These are phyloP conservation scores for Podargus strigoides DNA, from an alignment of 2,797 vertebrate genomes.

Conservation along the genomic window DNA sequence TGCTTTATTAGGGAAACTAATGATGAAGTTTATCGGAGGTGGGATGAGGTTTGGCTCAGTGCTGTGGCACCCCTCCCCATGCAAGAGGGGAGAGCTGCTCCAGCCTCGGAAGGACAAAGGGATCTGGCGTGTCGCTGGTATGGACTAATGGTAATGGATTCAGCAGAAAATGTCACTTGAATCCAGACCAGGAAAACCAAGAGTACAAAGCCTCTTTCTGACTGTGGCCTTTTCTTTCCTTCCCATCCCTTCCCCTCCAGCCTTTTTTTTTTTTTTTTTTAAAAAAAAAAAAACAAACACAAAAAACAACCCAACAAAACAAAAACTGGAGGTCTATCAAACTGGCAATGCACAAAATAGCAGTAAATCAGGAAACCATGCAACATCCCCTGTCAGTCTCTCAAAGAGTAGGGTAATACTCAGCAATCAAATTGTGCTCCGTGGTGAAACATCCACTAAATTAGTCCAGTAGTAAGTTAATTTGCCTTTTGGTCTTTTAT, in stretches of 20 bases:
- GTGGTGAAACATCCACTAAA: neutral
- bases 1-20: slow-evolving; percentile 73
- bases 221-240: neutral
- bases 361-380: neutral
- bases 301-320: neutral
- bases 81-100: slow-evolving; percentile 63
- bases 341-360: neutral
- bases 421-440: neutral
- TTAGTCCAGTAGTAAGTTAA: neutral
- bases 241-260: neutral
- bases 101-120: slow-evolving; percentile 63
- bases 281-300: neutral
- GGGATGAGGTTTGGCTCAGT: slow-evolving; percentile 20
- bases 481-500: neutral
- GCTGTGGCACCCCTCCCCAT: neutral
- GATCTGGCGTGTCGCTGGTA: slow-evolving; percentile 50
- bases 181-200: slow-evolving; percentile 18
- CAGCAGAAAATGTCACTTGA: slow-evolving; percentile 58
- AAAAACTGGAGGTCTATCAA: neutral
- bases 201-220: slow-evolving; percentile 42
- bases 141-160: neutral
- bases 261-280: neutral
- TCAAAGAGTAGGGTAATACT: neutral
- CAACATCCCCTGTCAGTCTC: neutral
- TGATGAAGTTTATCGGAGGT: slow-evolving; percentile 73